Evolutionary conservation across 2,113 vertebrate genomes (phyloP).

Genomic region (Tachuris rubrigastra): DNA sequence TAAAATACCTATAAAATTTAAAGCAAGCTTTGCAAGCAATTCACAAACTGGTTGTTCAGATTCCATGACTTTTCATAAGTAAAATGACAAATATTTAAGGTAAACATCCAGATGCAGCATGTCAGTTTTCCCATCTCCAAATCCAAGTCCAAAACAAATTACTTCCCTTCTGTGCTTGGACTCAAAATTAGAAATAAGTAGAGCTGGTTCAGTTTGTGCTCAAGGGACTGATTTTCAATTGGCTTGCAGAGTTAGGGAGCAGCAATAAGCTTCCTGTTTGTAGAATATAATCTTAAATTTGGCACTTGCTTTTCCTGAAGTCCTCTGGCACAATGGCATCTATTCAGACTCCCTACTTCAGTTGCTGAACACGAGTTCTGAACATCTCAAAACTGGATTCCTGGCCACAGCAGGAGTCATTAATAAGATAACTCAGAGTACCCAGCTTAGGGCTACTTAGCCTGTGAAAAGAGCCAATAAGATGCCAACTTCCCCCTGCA

Average conservation of each 20-base stretch:
- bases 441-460: background rate
- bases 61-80: conserved; percentile 10
- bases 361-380: background rate
- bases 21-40: background rate
- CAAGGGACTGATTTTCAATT: conserved; percentile 5
- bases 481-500: background rate
- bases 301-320: conserved; percentile 12
- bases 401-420: conserved; percentile 7
- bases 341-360: background rate
- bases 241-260: background rate
- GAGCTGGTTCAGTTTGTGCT: conserved; percentile 20
- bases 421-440: background rate
- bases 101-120: background rate
- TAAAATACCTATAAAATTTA: background rate
- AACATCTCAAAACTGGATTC: background rate
- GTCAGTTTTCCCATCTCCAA: background rate
- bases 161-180: conserved; percentile 5
- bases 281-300: conserved; percentile 57
- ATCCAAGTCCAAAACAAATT: conserved; percentile 40
- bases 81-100: background rate
- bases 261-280: conserved; percentile 39
- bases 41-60: background rate
- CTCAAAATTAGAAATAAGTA: conserved; percentile 7
- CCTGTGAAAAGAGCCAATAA: background rate
- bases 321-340: conserved; percentile 27